Percentiles rank a stretch among this genome's conserved stretches.
These are phyloP conservation scores for Kryphioiulus occultus DNA, from an alignment of 2,888 invertebrate genomes.

Conservation along the genomic window DNA sequence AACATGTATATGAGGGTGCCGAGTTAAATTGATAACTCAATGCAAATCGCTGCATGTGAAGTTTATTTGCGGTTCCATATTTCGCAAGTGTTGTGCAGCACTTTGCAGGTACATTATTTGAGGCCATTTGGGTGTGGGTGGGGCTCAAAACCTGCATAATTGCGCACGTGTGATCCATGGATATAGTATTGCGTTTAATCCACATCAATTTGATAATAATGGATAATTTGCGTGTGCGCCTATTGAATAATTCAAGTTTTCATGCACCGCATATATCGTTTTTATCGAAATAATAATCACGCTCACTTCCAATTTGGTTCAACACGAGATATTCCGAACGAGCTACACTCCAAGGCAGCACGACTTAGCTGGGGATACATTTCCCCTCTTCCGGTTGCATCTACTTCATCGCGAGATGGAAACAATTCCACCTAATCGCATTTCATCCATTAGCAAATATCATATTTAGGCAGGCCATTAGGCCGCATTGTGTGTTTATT, in stretches of 20 bases:
- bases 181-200: not conserved
- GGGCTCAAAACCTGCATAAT: not conserved
- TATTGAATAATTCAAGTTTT: conserved; percentile 8
- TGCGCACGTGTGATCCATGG: conserved; percentile 25
- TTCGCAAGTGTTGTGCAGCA: not conserved
- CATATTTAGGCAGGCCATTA: not conserved
- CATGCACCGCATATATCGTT: not conserved
- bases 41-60: too few species aligned
- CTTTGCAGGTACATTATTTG: not conserved
- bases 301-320: conserved; percentile 31
- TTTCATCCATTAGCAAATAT: not conserved
- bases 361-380: not conserved
- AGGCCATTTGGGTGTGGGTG: not conserved
- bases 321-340: not conserved
- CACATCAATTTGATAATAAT: conserved; percentile 25
- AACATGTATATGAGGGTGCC: too few species aligned
- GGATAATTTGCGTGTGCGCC: conserved; percentile 26
- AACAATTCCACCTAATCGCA: not conserved
- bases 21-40: too few species aligned
- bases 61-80: not conserved
- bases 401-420: not conserved
- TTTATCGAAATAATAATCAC: conserved; percentile 14
- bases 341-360: not conserved
- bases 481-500: not conserved
- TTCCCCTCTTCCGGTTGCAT: not conserved